phyloP scores from a whole-genome alignment of 2,888 invertebrate genomes.

The Melitaea athalia region DNA sequence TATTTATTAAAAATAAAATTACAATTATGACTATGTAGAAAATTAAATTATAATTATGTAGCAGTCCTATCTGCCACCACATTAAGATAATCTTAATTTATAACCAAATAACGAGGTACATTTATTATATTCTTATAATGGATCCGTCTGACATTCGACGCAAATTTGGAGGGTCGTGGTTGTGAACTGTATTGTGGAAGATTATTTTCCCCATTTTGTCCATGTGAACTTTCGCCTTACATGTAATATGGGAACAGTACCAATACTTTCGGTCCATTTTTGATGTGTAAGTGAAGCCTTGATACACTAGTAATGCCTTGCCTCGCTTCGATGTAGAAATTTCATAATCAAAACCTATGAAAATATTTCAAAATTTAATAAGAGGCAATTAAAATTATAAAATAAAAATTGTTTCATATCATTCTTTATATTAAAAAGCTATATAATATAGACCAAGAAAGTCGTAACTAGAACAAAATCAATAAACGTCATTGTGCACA shows the following conservation, averaged over 20 bases:
- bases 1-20: no score
- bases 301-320: conserved; percentile 32
- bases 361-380: not conserved
- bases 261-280: conserved; percentile 22
- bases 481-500: not conserved
- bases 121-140: conserved; percentile 12
- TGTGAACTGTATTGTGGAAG: conserved; percentile 9
- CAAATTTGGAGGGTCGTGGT: conserved; percentile 12
- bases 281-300: conserved; percentile 32
- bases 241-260: conserved; percentile 25
- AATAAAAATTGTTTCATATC: no score
- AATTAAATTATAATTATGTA: no score
- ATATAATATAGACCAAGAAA: no score
- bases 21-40: no score
- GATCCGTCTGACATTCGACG: conserved; percentile 13
- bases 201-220: conserved; percentile 17
- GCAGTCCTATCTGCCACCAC: no score
- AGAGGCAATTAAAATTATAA: not conserved
- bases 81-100: no score
- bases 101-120: no score
- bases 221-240: conserved; percentile 34
- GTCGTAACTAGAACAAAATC: not conserved
- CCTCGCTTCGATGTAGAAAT: conserved; percentile 34
- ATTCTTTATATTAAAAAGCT: no score
- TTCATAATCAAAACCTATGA: conserved; percentile 35